These are phyloP conservation scores for Ammodramus savannarum DNA, from an alignment of 2,113 vertebrate species.

Conservation along the genomic window DNA sequence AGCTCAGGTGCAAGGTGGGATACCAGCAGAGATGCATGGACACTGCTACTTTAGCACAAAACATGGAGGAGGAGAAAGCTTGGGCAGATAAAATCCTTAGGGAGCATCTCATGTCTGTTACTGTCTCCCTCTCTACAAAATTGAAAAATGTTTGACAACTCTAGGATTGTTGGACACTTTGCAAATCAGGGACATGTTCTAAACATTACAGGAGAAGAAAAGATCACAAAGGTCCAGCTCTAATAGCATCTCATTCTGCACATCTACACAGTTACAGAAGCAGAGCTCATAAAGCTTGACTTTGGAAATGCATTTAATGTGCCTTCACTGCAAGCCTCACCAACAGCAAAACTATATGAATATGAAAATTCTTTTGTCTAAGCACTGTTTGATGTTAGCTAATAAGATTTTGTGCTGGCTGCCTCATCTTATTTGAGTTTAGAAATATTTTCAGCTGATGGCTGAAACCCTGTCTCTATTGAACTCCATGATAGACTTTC, in stretches of 20 bases:
- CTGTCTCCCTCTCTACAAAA: neutral
- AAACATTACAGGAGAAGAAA: neutral
- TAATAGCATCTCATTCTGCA: neutral
- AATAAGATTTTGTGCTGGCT: neutral
- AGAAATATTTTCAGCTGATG: neutral
- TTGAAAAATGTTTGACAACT: neutral
- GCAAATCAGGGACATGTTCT: rapidly evolving
- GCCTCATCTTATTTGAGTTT: neutral
- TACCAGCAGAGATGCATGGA: neutral
- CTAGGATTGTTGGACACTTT: neutral
- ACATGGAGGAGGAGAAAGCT: neutral
- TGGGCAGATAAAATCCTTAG: neutral
- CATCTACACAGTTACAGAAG: neutral
- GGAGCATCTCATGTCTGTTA: neutral
- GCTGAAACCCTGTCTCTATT: neutral
- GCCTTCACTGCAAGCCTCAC: neutral
- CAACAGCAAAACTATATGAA: neutral
- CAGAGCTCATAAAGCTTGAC: neutral
- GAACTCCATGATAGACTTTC: neutral
- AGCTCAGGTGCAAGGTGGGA: neutral
- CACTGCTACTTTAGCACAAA: neutral
- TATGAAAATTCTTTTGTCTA: neutral
- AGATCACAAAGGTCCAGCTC: neutral
- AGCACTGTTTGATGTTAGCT: neutral
- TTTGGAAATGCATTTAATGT: neutral